These are phyloP conservation scores for Drosophila formosana DNA, from an alignment of 2,888 invertebrate genomes.

Conservation along the genomic window DNA sequence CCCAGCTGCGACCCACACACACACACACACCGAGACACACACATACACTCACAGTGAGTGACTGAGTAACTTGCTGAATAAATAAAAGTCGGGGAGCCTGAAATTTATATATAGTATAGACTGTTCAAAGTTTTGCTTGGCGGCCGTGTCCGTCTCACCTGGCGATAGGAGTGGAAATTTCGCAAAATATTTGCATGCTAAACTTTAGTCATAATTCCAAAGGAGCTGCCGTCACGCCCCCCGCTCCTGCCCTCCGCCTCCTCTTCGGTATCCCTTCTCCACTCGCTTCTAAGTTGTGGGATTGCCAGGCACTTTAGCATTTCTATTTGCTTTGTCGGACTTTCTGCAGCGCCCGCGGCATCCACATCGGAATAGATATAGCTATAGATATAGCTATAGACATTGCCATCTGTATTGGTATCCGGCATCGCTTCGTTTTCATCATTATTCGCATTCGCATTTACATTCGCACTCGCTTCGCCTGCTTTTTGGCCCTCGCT, in stretches of 20 bases:
- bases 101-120: conserved; percentile 53
- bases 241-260: not conserved
- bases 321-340: conserved; percentile 47
- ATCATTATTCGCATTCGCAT: conserved; percentile 41
- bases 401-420: not conserved
- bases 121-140: conserved; percentile 63
- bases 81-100: conserved; percentile 65
- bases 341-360: conserved; percentile 29
- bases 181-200: conserved; percentile 76
- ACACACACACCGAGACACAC: no score
- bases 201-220: conserved; percentile 75
- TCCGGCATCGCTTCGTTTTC: conserved; percentile 51
- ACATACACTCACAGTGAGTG: conserved; percentile 4
- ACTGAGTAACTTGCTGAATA: conserved; percentile 65
- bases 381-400: not conserved
- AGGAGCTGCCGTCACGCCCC: conserved; percentile 2
- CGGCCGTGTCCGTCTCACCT: conserved; percentile 63
- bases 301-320: conserved; percentile 48
- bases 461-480: conserved; percentile 30
- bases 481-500: conserved; percentile 42
- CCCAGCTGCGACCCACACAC: conserved; percentile 62
- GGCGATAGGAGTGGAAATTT: conserved; percentile 61
- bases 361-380: conserved; percentile 8
- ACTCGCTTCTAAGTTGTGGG: conserved; percentile 16
- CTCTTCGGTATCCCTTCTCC: not conserved